Evolutionary conservation across 1,140 invertebrate genomes (phyloP), one percentile per base, ranked within the genome.

Genomic region (Penaeus indicus): DNA sequence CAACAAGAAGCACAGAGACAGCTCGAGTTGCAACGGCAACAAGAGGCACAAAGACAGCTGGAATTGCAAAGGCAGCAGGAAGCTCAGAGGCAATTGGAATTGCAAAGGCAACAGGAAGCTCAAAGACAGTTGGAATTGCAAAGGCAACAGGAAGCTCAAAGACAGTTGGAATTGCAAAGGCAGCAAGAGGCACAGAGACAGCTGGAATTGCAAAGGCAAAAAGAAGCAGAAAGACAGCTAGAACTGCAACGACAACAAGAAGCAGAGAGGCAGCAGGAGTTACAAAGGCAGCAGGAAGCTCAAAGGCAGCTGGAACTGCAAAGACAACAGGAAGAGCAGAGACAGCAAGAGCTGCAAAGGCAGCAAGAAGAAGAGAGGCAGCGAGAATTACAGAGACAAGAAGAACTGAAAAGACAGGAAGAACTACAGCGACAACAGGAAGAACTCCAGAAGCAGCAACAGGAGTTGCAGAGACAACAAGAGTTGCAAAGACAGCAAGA

Each of bases 131-230:
- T 32, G 0, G 54, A 75, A 61, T 16, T 86, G 21, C 27, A 77
- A 32, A 64, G 67, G n/a, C 80, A 82, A 62, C 19, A 82, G 62
- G n/a, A 63, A 67, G 16, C 38, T n/a, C 60, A 64, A 32, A 84
- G 32, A 27, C 67, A 77, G 8, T 64, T 77, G 42, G 82, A 84
- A 47, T 32, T 84, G 27, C 18, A n/a, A 42, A 80, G 54, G 42
- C 85, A 85, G 47, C 90, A 84, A 62, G 81, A 85, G 84, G n/a
- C 62, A 69, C 11, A 82, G 32, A 82, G 25, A 11, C n/a, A 67
- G 32, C 64, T 42, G 60, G 86, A 83, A 60, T 11, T 81, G 5
- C 78, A 86, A 25, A n/a, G 60, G 32, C 27, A 87, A 80, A 60
- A 64, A 42, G 79, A 85, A 21, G 19, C 27, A 32, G 60, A 63